A percentile compares a stretch with the other conserved stretches of the same genome.
These are phyloP conservation scores for Paratrypauchen microcephalus DNA, from an alignment of 2,797 vertebrate species.

Conservation along the genomic window DNA sequence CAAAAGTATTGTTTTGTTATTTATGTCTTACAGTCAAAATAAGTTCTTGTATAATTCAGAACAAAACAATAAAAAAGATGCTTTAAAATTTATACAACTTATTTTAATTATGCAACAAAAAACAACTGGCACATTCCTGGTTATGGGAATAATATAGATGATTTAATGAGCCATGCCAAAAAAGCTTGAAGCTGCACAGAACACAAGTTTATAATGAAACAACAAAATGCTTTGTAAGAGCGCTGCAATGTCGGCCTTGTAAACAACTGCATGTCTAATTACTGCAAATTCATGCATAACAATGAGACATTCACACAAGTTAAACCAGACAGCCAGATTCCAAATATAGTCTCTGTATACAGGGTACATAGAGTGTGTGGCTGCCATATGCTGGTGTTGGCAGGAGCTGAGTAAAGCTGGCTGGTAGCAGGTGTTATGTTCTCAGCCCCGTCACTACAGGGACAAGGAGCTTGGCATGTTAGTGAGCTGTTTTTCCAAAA, in stretches of 20 bases:
- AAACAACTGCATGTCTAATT: conserved; percentile 24
- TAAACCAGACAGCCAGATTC: conserved; percentile 36
- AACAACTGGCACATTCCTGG: neutral
- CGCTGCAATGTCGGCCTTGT: neutral
- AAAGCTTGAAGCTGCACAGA: conserved; percentile 9
- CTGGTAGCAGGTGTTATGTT: conserved; percentile 45
- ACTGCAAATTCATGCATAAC: conserved; percentile 47
- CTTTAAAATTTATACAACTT: too few species aligned
- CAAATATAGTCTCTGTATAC: conserved; percentile 25
- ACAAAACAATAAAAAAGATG: too few species aligned
- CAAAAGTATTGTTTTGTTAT: too few species aligned
- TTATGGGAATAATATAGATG: neutral
- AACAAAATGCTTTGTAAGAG: neutral
- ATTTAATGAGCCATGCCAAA: conserved; percentile 1
- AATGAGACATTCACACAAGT: conserved; percentile 54
- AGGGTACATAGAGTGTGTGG: conserved; percentile 20
- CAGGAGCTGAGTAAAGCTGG: conserved; percentile 34
- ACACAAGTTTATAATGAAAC: conserved; percentile 9
- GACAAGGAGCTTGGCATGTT: conserved; percentile 28
- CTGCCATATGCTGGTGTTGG: conserved; percentile 47
- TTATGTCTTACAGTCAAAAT: too few species aligned
- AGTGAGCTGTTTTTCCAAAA: conserved; percentile 27
- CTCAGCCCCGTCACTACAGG: conserved; percentile 28
- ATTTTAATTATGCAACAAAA: too few species aligned
- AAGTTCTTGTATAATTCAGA: too few species aligned